Conservation (phyloP, 2,888 invertebrate genomes). For the Tillus elongatus region DNA sequence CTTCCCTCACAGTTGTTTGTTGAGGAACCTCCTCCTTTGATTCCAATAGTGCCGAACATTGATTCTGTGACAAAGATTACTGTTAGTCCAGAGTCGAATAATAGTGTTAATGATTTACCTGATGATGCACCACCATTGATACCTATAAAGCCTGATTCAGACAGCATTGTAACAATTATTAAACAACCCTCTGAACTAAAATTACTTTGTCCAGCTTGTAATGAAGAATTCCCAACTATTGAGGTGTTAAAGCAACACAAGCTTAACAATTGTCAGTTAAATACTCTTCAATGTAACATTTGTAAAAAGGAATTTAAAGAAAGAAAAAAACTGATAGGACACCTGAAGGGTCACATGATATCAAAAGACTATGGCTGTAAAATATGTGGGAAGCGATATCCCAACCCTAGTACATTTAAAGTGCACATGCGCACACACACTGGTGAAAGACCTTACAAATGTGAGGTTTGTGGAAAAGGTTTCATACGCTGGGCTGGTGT, state of each 20-base stretch:
- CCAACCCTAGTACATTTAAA: slow-evolving; percentile 38
- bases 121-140: slow-evolving; percentile 35
- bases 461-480: slow-evolving; percentile 36
- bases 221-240: slow-evolving; percentile 29
- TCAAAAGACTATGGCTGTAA: slow-evolving; percentile 37
- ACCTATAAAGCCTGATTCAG: slow-evolving; percentile 30
- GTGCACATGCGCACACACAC: slow-evolving; percentile 56
- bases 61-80: slow-evolving; percentile 7
- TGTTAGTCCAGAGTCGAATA: slow-evolving; percentile 7
- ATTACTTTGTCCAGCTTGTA: slow-evolving; percentile 29
- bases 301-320: slow-evolving; percentile 36
- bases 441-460: slow-evolving; percentile 38
- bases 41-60: slow-evolving; percentile 26
- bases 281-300: slow-evolving; percentile 33
- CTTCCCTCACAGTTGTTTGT: neutral
- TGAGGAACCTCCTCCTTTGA: slow-evolving; percentile 35
- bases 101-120: slow-evolving; percentile 24
- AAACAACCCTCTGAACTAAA: slow-evolving; percentile 24
- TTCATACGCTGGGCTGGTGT: slow-evolving; percentile 38
- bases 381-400: slow-evolving; percentile 39
- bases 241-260: slow-evolving; percentile 30
- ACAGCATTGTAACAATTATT: too few relatives aligned
- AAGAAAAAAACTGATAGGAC: slow-evolving; percentile 33
- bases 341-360: slow-evolving; percentile 37
- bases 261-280: slow-evolving; percentile 26